phyloP scores from a whole-genome alignment of 1,140 invertebrate genomes.

The Stegodyphus mimosarum region DNA sequence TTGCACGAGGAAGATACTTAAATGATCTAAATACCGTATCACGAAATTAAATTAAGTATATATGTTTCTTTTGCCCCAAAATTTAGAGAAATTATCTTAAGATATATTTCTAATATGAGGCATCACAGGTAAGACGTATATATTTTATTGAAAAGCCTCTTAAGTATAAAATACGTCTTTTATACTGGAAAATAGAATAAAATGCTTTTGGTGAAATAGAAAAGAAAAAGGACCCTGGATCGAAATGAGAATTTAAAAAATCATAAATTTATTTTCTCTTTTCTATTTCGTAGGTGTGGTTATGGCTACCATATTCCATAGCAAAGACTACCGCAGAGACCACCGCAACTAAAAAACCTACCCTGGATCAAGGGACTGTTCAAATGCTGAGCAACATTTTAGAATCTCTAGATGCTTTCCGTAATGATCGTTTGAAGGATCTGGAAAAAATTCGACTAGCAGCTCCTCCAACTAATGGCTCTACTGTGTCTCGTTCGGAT shows the following conservation, averaged over 20 bases:
- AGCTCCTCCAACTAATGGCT: conserved; percentile 12
- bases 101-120: no score
- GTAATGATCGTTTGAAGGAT: conserved; percentile 36
- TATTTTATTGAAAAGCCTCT: no score
- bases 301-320: background rate
- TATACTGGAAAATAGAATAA: no score
- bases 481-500: background rate
- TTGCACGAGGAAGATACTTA: no score
- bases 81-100: background rate
- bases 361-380: conserved; percentile 28
- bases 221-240: background rate
- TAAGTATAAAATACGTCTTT: no score
- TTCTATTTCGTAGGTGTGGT: conserved; percentile 19
- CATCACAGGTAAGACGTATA: no score
- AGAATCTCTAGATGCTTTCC: conserved; percentile 40
- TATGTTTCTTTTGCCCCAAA: background rate
- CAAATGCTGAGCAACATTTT: conserved; percentile 55
- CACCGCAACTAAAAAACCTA: background rate
- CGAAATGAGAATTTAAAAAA: background rate
- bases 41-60: no score
- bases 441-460: conserved; percentile 32
- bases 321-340: background rate
- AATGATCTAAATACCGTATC: no score
- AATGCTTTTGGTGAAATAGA: background rate
- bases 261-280: background rate